Conservation (phyloP, 2,888 invertebrate species). For the Spicauda simplicius region DNA sequence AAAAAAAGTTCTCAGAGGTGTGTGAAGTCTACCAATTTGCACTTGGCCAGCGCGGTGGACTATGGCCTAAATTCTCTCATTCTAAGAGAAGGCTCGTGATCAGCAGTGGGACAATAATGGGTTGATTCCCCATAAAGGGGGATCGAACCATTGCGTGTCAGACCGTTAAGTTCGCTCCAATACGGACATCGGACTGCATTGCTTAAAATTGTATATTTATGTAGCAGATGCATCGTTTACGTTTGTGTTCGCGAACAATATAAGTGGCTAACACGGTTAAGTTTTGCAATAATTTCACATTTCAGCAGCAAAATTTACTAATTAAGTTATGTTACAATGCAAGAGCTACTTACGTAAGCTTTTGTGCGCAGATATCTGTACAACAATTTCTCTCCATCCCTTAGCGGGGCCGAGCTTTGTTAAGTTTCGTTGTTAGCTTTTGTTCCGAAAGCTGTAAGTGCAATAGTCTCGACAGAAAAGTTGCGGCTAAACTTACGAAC, state of each 20-base stretch:
- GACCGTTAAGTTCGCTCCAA: too few species aligned
- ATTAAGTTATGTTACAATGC: conserved; percentile 11
- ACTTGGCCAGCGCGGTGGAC: too few species aligned
- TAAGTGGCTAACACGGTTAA: not conserved
- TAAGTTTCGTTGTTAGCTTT: conserved; percentile 38
- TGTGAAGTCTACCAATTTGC: too few species aligned
- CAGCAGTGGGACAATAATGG: too few species aligned
- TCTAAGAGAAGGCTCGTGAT: too few species aligned
- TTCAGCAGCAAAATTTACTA: conserved; percentile 10
- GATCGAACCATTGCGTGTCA: too few species aligned
- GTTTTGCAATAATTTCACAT: conserved; percentile 11
- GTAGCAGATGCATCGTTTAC: not conserved
- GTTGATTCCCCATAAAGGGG: too few species aligned
- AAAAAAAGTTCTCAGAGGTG: too few species aligned
- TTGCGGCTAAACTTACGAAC: conserved; percentile 38
- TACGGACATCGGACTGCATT: too few species aligned
- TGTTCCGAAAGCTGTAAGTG: conserved; percentile 40
- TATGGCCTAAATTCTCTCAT: too few species aligned
- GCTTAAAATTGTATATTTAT: too few species aligned
- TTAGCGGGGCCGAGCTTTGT: conserved; percentile 14
- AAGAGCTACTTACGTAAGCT: conserved; percentile 17
- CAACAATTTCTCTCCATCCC: conserved; percentile 15
- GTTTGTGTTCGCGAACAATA: not conserved
- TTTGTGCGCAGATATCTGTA: conserved; percentile 12
- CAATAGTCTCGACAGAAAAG: conserved; percentile 38